Conservation (phyloP, 1,140 invertebrate genomes). For the Scaptomyza montana region DNA sequence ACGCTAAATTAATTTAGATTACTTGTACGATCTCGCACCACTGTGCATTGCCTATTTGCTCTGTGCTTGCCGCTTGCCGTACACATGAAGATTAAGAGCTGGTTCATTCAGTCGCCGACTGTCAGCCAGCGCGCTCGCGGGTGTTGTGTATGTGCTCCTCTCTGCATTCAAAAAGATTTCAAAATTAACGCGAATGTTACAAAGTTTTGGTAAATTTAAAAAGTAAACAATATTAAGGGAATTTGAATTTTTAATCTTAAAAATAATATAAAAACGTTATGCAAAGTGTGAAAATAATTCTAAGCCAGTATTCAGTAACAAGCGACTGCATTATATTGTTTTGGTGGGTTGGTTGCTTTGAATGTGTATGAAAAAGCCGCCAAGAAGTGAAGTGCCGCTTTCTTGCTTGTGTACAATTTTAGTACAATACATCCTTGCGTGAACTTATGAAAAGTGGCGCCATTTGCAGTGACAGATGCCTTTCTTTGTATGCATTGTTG, state of each 20-base stretch:
- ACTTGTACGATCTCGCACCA: slow-evolving; percentile 7
- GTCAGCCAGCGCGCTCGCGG: slow-evolving; percentile 33
- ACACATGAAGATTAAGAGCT: slow-evolving; percentile 40
- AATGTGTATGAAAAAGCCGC: not conserved
- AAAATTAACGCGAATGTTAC: slow-evolving; percentile 19
- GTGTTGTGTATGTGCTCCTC: slow-evolving; percentile 15
- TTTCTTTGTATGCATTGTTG: slow-evolving; percentile 30
- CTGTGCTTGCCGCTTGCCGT: slow-evolving; percentile 16
- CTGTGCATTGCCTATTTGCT: slow-evolving; percentile 20
- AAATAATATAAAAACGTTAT: not conserved
- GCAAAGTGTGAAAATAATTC: not conserved
- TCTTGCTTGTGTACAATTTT: not conserved
- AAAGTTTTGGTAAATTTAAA: not conserved
- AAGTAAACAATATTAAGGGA: not conserved
- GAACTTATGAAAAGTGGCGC: slow-evolving; percentile 27
- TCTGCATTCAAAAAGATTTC: not conserved
- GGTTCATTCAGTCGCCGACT: slow-evolving; percentile 46
- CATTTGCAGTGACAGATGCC: slow-evolving; percentile 22
- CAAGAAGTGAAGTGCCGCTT: slow-evolving; percentile 9
- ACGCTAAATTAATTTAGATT: not conserved
- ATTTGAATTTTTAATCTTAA: not conserved
- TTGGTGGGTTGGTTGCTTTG: not conserved
- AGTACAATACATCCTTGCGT: slow-evolving; percentile 21
- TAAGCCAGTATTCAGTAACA: too few relatives aligned
- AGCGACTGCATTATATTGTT: slow-evolving; percentile 10